phyloP scores from a whole-genome alignment of 2,888 invertebrate species.

The Dasysyrphus albostriatus region DNA sequence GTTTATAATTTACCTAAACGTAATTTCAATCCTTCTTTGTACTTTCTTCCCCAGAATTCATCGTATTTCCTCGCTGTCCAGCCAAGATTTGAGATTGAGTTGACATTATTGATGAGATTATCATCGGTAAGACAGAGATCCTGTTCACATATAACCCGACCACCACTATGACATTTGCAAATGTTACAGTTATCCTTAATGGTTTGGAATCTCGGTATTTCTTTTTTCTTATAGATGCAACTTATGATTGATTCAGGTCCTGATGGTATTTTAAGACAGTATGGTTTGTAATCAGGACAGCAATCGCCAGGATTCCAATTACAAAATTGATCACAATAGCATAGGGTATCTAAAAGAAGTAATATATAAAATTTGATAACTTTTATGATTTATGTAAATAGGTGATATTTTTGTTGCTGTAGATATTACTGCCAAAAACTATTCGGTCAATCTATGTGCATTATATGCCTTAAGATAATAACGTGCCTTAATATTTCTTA shows the following conservation, averaged over 20 bases:
- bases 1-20: slow-evolving; percentile 88
- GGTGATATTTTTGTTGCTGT: too few relatives aligned
- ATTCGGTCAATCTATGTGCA: too few relatives aligned
- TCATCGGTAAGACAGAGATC: slow-evolving; percentile 91
- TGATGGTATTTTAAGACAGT: slow-evolving; percentile 86
- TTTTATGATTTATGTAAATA: too few relatives aligned
- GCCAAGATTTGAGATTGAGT: slow-evolving; percentile 85
- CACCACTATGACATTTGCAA: slow-evolving; percentile 86
- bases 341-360: slow-evolving; percentile 89
- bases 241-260: slow-evolving; percentile 77
- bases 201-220: slow-evolving; percentile 85
- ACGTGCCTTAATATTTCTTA: background rate
- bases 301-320: slow-evolving; percentile 91
- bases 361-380: background rate
- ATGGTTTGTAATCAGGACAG: slow-evolving; percentile 94
- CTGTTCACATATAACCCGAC: slow-evolving; percentile 86
- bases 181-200: slow-evolving; percentile 89
- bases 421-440: too few relatives aligned
- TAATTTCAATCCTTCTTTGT: slow-evolving; percentile 91
- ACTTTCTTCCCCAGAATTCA: slow-evolving; percentile 92
- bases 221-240: slow-evolving; percentile 85
- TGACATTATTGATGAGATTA: slow-evolving; percentile 88
- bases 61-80: slow-evolving; percentile 94
- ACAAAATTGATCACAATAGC: slow-evolving; percentile 98
- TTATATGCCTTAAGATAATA: too few relatives aligned